These are phyloP conservation scores for Hycleus cichorii DNA, from an alignment of 1,140 invertebrate genomes.

Conservation along the genomic window DNA sequence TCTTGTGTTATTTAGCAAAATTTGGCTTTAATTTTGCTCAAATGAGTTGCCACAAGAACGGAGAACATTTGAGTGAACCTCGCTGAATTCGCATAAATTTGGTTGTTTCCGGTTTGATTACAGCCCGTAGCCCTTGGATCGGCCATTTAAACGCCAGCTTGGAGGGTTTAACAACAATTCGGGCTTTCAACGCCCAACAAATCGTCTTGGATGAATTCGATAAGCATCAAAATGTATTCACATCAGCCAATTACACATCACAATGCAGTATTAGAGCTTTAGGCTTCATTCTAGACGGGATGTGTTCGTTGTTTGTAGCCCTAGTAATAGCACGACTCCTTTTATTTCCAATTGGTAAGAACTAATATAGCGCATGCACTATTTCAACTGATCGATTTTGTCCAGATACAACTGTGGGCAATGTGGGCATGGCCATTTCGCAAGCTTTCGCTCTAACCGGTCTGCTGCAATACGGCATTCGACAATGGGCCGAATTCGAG, in stretches of 20 bases:
- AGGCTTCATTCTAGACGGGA: constrained; percentile 67
- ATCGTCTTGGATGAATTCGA: constrained; percentile 74
- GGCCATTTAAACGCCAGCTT: constrained; percentile 58
- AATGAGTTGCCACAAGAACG: no score
- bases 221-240: constrained; percentile 64
- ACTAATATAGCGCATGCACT: neutral
- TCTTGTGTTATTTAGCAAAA: constrained; percentile 36
- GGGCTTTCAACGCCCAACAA: constrained; percentile 71
- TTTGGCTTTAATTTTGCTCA: no score
- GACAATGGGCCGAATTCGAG: constrained; percentile 77
- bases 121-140: constrained; percentile 53
- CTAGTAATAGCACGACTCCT: constrained; percentile 10
- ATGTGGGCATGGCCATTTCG: constrained; percentile 75
- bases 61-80: no score
- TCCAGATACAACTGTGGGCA: constrained; percentile 42
- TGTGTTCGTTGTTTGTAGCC: constrained; percentile 45
- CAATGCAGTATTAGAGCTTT: constrained; percentile 56
- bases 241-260: constrained; percentile 56
- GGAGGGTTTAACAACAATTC: constrained; percentile 73
- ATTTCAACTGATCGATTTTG: no score
- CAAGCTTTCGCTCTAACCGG: constrained; percentile 75
- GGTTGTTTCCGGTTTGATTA: neutral
- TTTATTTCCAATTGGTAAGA: neutral
- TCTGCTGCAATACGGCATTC: constrained; percentile 80
- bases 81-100: no score